Base-by-base conservation (phyloP, 1,140 invertebrate genomes). In the Thrips palmi region DNA sequence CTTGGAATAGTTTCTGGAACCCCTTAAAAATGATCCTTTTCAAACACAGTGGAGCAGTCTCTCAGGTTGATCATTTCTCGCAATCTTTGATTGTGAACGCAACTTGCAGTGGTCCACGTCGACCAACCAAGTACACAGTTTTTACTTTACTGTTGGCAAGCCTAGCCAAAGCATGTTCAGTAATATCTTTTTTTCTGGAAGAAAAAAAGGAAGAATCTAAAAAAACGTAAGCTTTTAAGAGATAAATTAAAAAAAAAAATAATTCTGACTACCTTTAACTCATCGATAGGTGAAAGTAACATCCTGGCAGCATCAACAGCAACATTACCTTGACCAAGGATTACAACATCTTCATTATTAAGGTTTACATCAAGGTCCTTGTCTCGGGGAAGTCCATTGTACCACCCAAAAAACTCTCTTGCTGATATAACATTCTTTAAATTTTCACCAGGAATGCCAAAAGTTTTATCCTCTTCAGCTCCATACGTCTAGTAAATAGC, bases 81-180 rank as follows among this genome's bases (percentile, higher is more conserved):
- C 8, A 97, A 62, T 98, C 93, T 59, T 96, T 94, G 8, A 93
- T 96, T 2, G 93, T 97, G 53, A 94, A 97, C n/a, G 93, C 82
- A 2, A 82, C 89, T 59, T 97, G 87, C 10, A 97, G 55, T 15
- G 92, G 89, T 4, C 93, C 93, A 54, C 94, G 66, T 53, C 94
- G 61, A n/a, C 92, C 93, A 41, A 96, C 65, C 25, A 97, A 49
- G 52, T 74, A 67, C 0, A 99, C 77, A 49, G 73, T 70, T 52
- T 75, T 73, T 0, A 98, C 62, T 62, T 72, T 77, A 47, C 86
- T 93, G 45, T 63, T 53, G 0, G 71, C 67, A 41, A 98, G 60
- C 15, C 61, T 56, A 41, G 78, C 72, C 22, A 97, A 56, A 4
- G 91, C 75, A 63, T 81, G 65, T 39, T 80, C 71, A 11, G 89